Evolutionary conservation across 2,888 invertebrate genomes (phyloP).

Genomic region (Mongoloraphidia duomilia): DNA sequence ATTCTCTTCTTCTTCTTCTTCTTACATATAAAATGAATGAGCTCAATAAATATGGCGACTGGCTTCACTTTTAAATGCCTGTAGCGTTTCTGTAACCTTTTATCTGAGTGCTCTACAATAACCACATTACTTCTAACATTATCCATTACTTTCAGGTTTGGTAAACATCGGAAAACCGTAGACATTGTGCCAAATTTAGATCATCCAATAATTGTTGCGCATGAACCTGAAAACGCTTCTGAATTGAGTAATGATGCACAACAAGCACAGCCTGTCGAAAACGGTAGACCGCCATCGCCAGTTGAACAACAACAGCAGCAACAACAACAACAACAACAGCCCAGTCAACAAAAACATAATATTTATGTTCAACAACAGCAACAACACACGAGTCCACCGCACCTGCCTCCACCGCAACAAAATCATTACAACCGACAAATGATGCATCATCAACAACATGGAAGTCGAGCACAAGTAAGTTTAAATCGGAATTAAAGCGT

Average conservation of each 20-base stretch:
- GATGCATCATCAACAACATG: not conserved
- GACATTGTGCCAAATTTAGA: constrained; percentile 29
- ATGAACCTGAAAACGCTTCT: constrained; percentile 4
- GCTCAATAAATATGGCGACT: no score
- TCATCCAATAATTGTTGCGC: constrained; percentile 19
- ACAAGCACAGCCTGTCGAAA: not conserved
- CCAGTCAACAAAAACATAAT: not conserved
- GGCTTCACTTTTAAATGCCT: no score
- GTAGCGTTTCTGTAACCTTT: no score
- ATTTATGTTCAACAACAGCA: constrained; percentile 1
- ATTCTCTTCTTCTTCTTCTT: no score
- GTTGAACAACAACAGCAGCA: constrained; percentile 9
- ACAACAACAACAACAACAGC: constrained; percentile 8
- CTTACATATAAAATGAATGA: no score
- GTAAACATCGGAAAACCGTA: constrained; percentile 45
- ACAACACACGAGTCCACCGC: constrained; percentile 5
- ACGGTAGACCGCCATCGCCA: constrained; percentile 9
- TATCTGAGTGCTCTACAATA: no score
- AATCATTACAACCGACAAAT: constrained; percentile 7
- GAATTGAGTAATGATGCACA: constrained; percentile 7
- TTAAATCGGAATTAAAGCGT: no score
- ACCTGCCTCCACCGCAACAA: constrained; percentile 8
- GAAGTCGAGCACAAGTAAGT: no score
- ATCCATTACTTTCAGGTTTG: constrained; percentile 34
- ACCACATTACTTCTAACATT: no score